Percentiles rank a stretch among this genome's conserved stretches.
These are phyloP conservation scores for Apamea anceps DNA, from an alignment of 2,888 invertebrate genomes.

Conservation along the genomic window DNA sequence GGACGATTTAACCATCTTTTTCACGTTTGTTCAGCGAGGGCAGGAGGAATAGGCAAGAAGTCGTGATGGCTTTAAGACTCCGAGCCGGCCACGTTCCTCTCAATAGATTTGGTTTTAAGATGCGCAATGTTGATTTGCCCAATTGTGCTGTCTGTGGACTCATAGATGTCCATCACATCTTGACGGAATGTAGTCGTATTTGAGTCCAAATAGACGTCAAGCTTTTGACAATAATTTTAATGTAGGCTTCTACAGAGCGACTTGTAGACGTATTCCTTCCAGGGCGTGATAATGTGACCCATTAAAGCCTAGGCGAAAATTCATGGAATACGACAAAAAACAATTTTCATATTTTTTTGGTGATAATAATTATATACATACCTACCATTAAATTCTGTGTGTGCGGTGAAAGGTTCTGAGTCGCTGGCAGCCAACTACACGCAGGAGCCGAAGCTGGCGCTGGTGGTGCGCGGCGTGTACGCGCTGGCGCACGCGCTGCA, in stretches of 20 bases:
- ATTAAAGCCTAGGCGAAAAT: too few relatives aligned
- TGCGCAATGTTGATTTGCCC: neutral
- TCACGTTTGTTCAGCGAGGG: neutral
- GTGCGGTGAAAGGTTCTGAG: slow-evolving; percentile 88
- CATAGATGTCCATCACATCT: neutral
- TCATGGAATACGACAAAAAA: too few relatives aligned
- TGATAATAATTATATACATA: neutral
- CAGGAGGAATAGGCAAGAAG: neutral
- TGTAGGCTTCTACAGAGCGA: neutral
- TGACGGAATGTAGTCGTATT: neutral
- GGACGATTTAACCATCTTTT: neutral
- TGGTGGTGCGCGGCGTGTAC: slow-evolving; percentile 94
- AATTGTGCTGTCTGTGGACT: neutral
- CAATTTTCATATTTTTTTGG: too few relatives aligned
- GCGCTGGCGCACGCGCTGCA: slow-evolving; percentile 94
- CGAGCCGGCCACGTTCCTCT: neutral
- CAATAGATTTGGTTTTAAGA: neutral
- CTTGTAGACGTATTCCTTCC: too few relatives aligned
- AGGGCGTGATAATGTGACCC: too few relatives aligned
- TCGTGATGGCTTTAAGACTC: neutral
- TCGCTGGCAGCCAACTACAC: slow-evolving; percentile 89
- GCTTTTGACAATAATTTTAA: neutral
- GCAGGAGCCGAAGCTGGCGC: slow-evolving; percentile 94
- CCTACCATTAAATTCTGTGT: neutral
- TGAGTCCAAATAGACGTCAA: too few relatives aligned